These are phyloP conservation scores for Petrosia ficiformis DNA, from an alignment of 37 sponge, comb jelly and placozoan genomes.

Conservation along the genomic window DNA sequence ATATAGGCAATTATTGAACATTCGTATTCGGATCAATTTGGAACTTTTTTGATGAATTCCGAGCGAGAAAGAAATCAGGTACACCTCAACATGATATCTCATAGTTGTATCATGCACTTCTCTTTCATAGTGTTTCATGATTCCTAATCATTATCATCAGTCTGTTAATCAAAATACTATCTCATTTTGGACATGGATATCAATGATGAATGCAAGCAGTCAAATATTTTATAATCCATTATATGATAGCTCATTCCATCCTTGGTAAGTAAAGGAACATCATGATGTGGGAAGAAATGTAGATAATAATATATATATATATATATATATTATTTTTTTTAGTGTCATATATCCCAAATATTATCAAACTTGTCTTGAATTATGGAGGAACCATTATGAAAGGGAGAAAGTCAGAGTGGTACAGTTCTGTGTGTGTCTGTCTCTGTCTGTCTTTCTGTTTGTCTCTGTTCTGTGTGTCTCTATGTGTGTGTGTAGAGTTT, in stretches of 20 bases:
- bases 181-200: conserved; percentile 82
- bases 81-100: neutral
- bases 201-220: conserved; percentile 55
- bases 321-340: neutral
- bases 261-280: conserved; percentile 35
- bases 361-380: conserved; percentile 52
- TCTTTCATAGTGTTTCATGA: conserved; percentile 11
- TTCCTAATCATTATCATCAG: conserved; percentile 31
- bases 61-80: conserved; percentile 59
- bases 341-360: conserved; percentile 51
- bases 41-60: conserved; percentile 71
- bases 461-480: too few relatives aligned
- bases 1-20: conserved; percentile 75
- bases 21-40: conserved; percentile 77
- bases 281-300: neutral
- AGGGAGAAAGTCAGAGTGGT: conserved; percentile 46
- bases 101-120: neutral
- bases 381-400: conserved; percentile 79
- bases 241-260: conserved; percentile 47
- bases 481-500: too few relatives aligned
- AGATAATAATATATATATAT: neutral
- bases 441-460: too few relatives aligned
- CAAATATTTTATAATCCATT: conserved; percentile 69
- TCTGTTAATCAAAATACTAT: conserved; percentile 52
- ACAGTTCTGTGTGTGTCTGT: too few relatives aligned